Evolutionary conservation across 2,113 vertebrate species (phyloP).

Genomic region (Hemicordylus capensis): DNA sequence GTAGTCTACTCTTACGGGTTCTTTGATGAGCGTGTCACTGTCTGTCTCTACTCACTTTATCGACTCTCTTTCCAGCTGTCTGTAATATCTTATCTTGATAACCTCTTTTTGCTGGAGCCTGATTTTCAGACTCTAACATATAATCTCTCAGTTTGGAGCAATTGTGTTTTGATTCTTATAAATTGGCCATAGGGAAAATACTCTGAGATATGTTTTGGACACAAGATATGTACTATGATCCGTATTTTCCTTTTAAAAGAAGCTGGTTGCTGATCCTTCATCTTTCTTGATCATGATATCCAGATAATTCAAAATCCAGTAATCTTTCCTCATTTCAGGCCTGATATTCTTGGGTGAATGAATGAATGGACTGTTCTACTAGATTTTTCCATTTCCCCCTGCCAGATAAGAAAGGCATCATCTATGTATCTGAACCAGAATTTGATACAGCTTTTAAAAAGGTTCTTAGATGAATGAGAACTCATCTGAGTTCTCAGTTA

Average conservation of each 20-base stretch:
- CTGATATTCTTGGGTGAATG: not conserved
- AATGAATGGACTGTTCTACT: not conserved
- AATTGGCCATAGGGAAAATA: not conserved
- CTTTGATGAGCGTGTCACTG: not conserved
- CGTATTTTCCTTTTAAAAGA: not conserved
- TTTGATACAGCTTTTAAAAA: not conserved
- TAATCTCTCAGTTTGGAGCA: not conserved
- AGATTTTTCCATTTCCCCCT: not conserved
- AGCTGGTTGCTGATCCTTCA: too few species aligned
- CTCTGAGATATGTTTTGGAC: not conserved
- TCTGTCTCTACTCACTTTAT: not conserved
- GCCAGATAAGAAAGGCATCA: not conserved
- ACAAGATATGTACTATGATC: not conserved
- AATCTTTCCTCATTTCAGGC: not conserved
- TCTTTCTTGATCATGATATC: not conserved
- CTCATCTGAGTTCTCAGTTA: not conserved
- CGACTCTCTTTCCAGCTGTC: not conserved
- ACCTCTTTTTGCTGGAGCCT: not conserved
- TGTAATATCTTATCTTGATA: not conserved
- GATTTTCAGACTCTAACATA: not conserved
- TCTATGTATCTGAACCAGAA: not conserved
- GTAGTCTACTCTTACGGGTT: not conserved
- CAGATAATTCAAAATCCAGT: not conserved
- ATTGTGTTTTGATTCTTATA: not conserved
- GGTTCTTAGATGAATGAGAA: not conserved